Percentiles rank a stretch among this genome's conserved stretches.
These are phyloP conservation scores for Sardina pilchardus DNA, from an alignment of 2,113 vertebrate species.

Conservation along the genomic window DNA sequence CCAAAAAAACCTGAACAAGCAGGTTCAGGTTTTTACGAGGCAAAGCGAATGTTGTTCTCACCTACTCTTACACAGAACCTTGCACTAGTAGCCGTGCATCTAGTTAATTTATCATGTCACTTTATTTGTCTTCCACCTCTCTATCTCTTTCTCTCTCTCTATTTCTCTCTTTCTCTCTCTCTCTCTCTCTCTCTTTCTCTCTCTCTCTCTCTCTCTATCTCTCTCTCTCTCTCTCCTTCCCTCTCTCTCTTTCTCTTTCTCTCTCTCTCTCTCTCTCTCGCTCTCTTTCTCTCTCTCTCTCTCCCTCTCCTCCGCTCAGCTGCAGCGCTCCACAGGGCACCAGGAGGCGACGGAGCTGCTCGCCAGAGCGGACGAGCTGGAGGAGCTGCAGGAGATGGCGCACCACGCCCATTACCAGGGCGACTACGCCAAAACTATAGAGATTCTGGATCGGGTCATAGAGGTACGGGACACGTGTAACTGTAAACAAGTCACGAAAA, in stretches of 20 bases:
- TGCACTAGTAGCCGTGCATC: neutral
- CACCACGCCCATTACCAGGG: slow-evolving; percentile 64
- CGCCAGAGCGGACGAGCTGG: slow-evolving; percentile 66
- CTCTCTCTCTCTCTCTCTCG: neutral
- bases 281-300: no score
- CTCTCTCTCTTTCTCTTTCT: no score
- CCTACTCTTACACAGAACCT: no score
- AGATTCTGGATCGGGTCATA: slow-evolving; percentile 70
- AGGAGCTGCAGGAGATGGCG: slow-evolving; percentile 70
- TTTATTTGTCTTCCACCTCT: neutral
- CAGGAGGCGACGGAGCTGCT: slow-evolving; percentile 75
- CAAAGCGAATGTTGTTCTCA: no score
- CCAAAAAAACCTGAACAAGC: no score
- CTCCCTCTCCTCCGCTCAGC: slow-evolving; percentile 51
- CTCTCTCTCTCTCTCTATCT: no score
- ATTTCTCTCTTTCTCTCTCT: no score
- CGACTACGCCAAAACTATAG: slow-evolving; percentile 67
- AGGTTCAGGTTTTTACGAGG: no score
- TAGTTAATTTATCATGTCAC: neutral
- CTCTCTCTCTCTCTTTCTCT: neutral
- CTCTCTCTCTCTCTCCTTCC: neutral
- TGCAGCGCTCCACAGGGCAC: slow-evolving; percentile 68
- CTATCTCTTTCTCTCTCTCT: neutral
- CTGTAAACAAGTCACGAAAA: neutral
- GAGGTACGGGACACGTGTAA: slow-evolving; percentile 60